Conservation (phyloP, 2,113 vertebrate species). For the Platichthys stellatus region DNA sequence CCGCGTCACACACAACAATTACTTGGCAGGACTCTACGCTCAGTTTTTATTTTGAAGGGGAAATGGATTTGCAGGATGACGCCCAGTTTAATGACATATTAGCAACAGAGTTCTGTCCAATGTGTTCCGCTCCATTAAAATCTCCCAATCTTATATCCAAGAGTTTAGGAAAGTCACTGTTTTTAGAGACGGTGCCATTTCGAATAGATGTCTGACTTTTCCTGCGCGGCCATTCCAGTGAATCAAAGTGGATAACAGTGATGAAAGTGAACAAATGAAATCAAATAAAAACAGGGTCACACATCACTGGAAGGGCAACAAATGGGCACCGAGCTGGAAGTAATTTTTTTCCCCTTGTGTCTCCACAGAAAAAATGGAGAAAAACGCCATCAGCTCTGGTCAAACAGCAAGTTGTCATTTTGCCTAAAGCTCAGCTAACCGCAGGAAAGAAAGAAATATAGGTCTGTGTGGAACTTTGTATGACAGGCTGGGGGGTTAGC, state of each 20-base stretch:
- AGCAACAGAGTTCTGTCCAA: too few relatives aligned
- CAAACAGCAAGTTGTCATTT: conserved; percentile 84
- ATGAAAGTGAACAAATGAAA: conserved; percentile 86
- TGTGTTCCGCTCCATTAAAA: too few relatives aligned
- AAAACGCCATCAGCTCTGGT: conserved; percentile 78
- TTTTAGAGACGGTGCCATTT: conserved; percentile 54
- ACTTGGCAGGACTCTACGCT: conserved; percentile 39
- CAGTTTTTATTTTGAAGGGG: conserved; percentile 21
- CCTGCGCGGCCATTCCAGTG: conserved; percentile 64
- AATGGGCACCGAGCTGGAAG: conserved; percentile 85
- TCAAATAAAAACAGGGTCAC: conserved; percentile 87
- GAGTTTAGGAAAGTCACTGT: too few relatives aligned
- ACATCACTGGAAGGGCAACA: conserved; percentile 85
- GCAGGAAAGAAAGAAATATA: conserved; percentile 75
- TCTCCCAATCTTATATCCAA: too few relatives aligned
- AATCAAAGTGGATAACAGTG: conserved; percentile 80
- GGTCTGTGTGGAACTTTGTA: conserved; percentile 72
- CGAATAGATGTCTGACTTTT: conserved; percentile 69
- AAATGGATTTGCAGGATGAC: conserved; percentile 14
- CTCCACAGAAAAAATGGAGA: conserved; percentile 75
- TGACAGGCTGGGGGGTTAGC: conserved; percentile 69
- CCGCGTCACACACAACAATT: conserved; percentile 65
- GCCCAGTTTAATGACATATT: conserved; percentile 13
- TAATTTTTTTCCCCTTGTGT: conserved; percentile 75
- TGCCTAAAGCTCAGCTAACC: conserved; percentile 81